Evolutionary conservation across 2,113 vertebrate genomes (phyloP).

Genomic region (sheep (Ovis aries)): ARS-UI_Ramb_v3.0 NC_056065.1:24915001-24915500

Average conservation of each 20-base stretch:
- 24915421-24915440: not conserved
- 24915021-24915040: not conserved
- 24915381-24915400: not conserved
- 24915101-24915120: not conserved
- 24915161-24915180: not conserved
- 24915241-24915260: not conserved
- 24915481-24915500: not conserved
- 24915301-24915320: not conserved
- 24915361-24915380: not conserved
- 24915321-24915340: not conserved
- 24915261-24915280: not conserved
- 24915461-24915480: not conserved
- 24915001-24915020: not conserved
- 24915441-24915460: not conserved
- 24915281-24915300: not conserved
- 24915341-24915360: not conserved
- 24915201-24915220: not conserved
- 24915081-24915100: not conserved
- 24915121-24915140: not conserved
- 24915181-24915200: not conserved
- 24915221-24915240: not conserved
- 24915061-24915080: not conserved
- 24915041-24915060: not conserved
- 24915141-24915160: not conserved
- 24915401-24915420: not conserved